Conservation (phyloP, 1,140 invertebrate species). For the Caenorhabditis tropicalis region DNA sequence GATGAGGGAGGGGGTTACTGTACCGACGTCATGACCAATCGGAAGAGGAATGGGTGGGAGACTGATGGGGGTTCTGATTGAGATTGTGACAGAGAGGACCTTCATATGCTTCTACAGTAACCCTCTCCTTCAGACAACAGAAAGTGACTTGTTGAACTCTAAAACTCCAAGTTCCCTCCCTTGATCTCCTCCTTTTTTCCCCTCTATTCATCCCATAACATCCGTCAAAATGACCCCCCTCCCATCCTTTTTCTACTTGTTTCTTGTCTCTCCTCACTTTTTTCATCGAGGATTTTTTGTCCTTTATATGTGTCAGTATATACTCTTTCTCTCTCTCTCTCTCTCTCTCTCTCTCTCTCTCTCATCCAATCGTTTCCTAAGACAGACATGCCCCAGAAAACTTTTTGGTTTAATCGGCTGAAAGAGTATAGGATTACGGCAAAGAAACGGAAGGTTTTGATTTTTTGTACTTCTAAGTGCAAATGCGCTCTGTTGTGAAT, state of each 20-base stretch:
- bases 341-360: neutral
- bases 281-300: neutral
- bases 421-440: too few relatives aligned
- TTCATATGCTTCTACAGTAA: too few relatives aligned
- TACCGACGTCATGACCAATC: neutral
- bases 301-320: conserved; percentile 8
- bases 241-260: neutral
- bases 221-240: conserved; percentile 15
- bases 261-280: neutral
- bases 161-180: neutral
- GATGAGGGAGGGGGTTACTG: neutral
- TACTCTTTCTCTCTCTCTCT: neutral
- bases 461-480: too few relatives aligned
- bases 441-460: too few relatives aligned
- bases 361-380: neutral
- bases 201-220: neutral
- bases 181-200: neutral
- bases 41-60: neutral
- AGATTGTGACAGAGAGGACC: too few relatives aligned
- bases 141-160: too few relatives aligned
- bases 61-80: neutral
- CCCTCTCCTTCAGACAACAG: neutral
- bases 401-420: too few relatives aligned
- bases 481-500: too few relatives aligned
- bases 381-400: neutral